A percentile compares a stretch with the other conserved stretches of the same genome.
These are phyloP conservation scores for Amazona guildingii DNA, from an alignment of 2,113 vertebrate genomes.

Conservation along the genomic window DNA sequence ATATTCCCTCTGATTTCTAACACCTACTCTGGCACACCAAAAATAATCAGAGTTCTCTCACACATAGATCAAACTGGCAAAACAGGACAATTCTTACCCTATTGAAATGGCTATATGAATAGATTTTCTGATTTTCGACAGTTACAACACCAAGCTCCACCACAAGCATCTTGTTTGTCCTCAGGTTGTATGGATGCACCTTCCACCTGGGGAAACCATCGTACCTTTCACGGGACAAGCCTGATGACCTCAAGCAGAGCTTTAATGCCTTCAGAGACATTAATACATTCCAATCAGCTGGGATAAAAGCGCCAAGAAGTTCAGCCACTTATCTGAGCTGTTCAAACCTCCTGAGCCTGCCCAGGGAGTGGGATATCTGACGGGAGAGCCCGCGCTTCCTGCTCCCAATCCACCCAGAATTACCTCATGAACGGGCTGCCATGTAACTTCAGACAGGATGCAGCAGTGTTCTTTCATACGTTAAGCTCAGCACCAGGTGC, in stretches of 20 bases:
- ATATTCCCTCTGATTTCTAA: background rate
- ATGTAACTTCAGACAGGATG: background rate
- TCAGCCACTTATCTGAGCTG: background rate
- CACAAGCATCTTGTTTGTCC: background rate
- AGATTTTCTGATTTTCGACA: background rate
- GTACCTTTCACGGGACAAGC: background rate
- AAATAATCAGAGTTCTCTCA: background rate
- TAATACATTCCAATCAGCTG: background rate
- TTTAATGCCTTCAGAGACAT: background rate
- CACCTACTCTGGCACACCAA: background rate
- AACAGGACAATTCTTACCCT: background rate
- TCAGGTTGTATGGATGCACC: background rate
- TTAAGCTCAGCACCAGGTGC: conserved; percentile 5
- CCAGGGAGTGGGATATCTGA: background rate
- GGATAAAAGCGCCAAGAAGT: background rate
- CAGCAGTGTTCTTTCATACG: background rate
- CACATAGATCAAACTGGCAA: background rate
- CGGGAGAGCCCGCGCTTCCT: background rate
- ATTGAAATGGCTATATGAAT: background rate
- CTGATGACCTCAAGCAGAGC: background rate
- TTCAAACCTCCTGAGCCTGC: background rate
- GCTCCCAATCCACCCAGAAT: background rate
- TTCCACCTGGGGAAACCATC: background rate
- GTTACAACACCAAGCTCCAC: background rate
- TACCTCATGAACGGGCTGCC: background rate